These are phyloP conservation scores for Chironex yamaguchii DNA, from an alignment of 30 jellyfish, hydroid and myxozoan species.

Conservation along the genomic window DNA sequence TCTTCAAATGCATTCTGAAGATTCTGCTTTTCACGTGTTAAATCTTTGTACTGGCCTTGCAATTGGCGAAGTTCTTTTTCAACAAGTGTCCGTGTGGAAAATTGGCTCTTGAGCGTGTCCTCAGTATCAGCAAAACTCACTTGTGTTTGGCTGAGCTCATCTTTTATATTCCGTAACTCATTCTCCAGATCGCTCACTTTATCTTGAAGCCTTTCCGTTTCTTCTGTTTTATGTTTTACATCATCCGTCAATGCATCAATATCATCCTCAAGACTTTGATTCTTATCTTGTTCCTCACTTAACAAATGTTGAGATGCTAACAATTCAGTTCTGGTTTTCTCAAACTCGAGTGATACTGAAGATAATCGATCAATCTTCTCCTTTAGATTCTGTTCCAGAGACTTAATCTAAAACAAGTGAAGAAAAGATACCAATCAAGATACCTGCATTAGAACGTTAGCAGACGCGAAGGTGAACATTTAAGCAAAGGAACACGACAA, in stretches of 20 bases:
- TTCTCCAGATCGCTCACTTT: constrained; percentile 56
- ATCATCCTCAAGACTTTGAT: constrained; percentile 75
- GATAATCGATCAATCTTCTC: constrained; percentile 67
- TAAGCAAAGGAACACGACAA: too few species aligned
- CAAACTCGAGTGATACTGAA: constrained; percentile 44
- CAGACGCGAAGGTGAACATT: too few species aligned
- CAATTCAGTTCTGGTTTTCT: constrained; percentile 72
- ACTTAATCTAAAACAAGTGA: constrained; percentile 33
- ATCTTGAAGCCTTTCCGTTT: constrained; percentile 31
- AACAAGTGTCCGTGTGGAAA: constrained; percentile 50
- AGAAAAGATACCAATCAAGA: too few species aligned
- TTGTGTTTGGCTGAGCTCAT: constrained; percentile 52
- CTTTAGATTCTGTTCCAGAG: constrained; percentile 60
- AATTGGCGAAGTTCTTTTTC: constrained; percentile 47
- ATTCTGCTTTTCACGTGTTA: constrained; percentile 67
- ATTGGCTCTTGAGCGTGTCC: constrained; percentile 53
- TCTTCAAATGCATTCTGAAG: constrained; percentile 38
- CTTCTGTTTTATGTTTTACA: constrained; percentile 58
- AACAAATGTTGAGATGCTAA: constrained; percentile 84
- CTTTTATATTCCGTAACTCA: constrained; percentile 10
- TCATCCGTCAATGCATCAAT: constrained; percentile 67
- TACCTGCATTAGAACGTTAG: too few species aligned
- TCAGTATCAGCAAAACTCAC: constrained; percentile 75
- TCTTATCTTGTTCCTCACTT: constrained; percentile 75
- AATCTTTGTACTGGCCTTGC: constrained; percentile 66